Base-by-base conservation (phyloP, 2,113 vertebrate genomes). In the Xenopus laevis region DNA sequence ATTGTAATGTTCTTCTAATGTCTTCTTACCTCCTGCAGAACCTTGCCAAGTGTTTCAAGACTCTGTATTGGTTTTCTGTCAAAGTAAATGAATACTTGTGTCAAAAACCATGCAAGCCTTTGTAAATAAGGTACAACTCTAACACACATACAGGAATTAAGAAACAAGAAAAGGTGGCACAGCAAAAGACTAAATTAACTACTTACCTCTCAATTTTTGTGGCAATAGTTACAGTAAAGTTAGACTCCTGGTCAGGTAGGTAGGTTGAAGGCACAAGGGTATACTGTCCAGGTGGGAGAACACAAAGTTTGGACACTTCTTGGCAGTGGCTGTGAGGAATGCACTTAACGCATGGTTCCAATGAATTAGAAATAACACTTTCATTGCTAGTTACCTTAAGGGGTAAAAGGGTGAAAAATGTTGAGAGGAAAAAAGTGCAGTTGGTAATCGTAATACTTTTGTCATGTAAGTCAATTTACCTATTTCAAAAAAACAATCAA, bases 251-350 rank as follows among this genome's bases (percentile, higher is more conserved):
- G 65, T 94, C 86, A 0, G 97, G 96, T 81, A 94, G 83, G 81
- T 98, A 99, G 0, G 96, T 98, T 58, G 97, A 99, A 1, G 97
- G 95, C 74, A 99, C 86, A 6, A 98, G 21, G 30, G 86, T 55
- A n/a, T 97, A 99, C 63, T 53, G 73, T 17, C 94, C 95, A 1
- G 88, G 71, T 17, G 91, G 30, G n/a, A 99, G 92, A 10, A 80
- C 81, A 86, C 94, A 96, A 52, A 90, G 75, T 27, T 90, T 84
- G 79, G 91, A 94, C 59, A 98, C 93, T 69, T 97, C 95, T 82
- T 92, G 93, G 0, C 89, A 88, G 20, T 95, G 90, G 84, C 94
- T 85, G 50, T 99, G 97, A 0, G 97, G 97, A 33, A 96, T 89
- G 17, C 95, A 97, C 77, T 94, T 97, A 79, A 91, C 89, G 75